Conservation (phyloP, 2,113 vertebrate species). For the Prionailurus viverrinus region DNA sequence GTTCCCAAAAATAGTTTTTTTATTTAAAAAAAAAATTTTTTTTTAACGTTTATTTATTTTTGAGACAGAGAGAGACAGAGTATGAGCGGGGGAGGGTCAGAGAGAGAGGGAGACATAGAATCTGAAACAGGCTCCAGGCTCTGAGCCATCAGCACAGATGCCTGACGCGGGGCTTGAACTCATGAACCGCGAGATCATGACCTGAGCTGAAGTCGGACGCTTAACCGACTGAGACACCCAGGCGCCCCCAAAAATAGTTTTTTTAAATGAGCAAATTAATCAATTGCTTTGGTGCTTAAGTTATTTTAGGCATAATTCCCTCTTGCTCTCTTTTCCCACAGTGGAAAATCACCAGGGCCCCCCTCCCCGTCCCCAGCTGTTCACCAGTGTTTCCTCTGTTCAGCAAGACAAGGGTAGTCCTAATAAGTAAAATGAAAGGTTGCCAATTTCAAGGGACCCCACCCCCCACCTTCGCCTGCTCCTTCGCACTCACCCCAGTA, state of each 20-base stretch:
- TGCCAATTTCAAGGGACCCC: not conserved
- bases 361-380: not conserved
- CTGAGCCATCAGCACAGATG: too few relatives aligned
- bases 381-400: not conserved
- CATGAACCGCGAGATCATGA: too few relatives aligned
- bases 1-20: not conserved
- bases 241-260: not conserved
- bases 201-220: too few relatives aligned
- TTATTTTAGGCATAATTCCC: not conserved
- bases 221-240: too few relatives aligned
- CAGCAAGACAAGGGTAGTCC: not conserved
- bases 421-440: not conserved
- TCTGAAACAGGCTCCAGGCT: too few relatives aligned
- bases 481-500: not conserved
- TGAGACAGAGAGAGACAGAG: too few relatives aligned
- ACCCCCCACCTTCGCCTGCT: not conserved
- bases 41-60: too few relatives aligned
- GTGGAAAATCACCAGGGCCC: not conserved
- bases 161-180: too few relatives aligned
- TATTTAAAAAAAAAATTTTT: too few relatives aligned
- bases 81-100: too few relatives aligned
- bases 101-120: too few relatives aligned
- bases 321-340: not conserved
- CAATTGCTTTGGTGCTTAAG: not conserved
- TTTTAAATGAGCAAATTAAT: constrained; percentile 12